phyloP scores from a whole-genome alignment of 2,797 vertebrate genomes.

The Acipenser transmontanus region DNA sequence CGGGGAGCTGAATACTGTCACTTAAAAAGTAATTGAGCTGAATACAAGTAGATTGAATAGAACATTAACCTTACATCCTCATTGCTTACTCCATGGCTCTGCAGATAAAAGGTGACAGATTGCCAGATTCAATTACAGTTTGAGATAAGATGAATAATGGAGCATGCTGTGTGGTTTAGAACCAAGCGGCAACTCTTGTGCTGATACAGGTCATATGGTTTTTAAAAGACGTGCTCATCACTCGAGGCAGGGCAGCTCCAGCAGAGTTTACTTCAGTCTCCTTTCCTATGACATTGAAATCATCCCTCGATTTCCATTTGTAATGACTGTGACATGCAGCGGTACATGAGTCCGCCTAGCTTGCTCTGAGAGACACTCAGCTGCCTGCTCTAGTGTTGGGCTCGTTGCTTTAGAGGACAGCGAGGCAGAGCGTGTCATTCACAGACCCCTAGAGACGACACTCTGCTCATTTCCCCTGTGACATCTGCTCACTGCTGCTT shows the following conservation, averaged over 20 bases:
- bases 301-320: not conserved
- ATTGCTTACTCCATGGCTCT: slow-evolving; percentile 29
- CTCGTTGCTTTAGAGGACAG: no score
- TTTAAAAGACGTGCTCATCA: not conserved
- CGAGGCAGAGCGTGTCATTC: no score
- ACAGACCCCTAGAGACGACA: no score
- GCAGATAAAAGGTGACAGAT: slow-evolving; percentile 51
- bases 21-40: slow-evolving; percentile 1
- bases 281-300: not conserved
- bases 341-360: not conserved
- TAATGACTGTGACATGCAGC: not conserved
- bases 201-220: slow-evolving; percentile 1
- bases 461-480: no score
- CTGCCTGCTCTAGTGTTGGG: not conserved
- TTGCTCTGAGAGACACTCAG: not conserved
- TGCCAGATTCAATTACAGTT: slow-evolving; percentile 31
- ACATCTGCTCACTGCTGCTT: no score
- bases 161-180: slow-evolving; percentile 55
- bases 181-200: slow-evolving; percentile 21
- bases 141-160: slow-evolving; percentile 56
- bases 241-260: not conserved
- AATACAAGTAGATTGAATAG: slow-evolving; percentile 22
- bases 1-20: not conserved
- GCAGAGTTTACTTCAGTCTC: not conserved
- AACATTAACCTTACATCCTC: slow-evolving; percentile 36